Evolutionary conservation across 37 sponge, comb jelly and placozoan genomes (phyloP).

Genomic region (Chondrilla cf. caribensis): DNA sequence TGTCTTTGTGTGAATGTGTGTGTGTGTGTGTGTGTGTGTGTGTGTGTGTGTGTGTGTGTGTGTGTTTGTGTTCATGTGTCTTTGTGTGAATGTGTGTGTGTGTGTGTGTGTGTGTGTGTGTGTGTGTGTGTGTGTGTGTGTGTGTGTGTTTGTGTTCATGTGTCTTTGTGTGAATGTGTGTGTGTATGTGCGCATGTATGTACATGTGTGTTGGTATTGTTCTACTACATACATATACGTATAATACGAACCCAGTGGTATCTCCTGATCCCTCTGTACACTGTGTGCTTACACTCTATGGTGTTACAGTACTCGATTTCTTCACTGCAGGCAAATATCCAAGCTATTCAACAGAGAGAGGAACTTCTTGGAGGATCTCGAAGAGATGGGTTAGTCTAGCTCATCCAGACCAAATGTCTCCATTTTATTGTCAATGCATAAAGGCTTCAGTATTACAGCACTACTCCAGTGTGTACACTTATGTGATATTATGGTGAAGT

Average conservation of each 20-base stretch:
- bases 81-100: neutral
- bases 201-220: neutral
- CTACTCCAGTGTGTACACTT: too few species aligned
- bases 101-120: neutral
- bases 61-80: neutral
- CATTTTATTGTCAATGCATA: too few species aligned
- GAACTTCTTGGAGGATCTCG: constrained; percentile 76
- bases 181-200: neutral
- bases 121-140: neutral
- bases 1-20: neutral
- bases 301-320: too few species aligned
- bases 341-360: constrained; percentile 82
- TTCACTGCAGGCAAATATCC: constrained; percentile 69
- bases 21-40: neutral
- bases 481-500: too few species aligned
- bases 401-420: too few species aligned
- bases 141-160: neutral
- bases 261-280: too few species aligned
- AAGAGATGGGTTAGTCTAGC: constrained; percentile 28
- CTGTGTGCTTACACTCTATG: too few species aligned
- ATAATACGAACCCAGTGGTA: too few species aligned
- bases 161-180: neutral
- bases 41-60: constrained; percentile 1
- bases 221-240: too few species aligned
- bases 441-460: too few species aligned